phyloP scores from a whole-genome alignment of 2,797 vertebrate genomes.

The Distichodus sexfasciatus region DNA sequence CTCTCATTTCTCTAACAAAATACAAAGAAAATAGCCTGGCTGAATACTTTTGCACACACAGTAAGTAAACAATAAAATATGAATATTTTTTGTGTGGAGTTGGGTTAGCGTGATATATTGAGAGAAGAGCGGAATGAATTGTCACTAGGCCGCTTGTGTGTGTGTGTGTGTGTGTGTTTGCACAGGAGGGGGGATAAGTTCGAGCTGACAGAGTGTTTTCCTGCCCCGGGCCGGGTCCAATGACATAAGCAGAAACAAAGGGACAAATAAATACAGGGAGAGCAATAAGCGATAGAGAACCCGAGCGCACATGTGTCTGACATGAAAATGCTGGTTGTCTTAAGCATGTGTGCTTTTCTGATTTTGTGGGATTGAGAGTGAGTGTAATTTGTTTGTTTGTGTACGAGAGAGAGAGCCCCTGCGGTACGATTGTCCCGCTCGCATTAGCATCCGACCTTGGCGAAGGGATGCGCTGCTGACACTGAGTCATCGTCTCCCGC shows the following conservation, averaged over 20 bases:
- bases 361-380: not conserved
- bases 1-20: no score
- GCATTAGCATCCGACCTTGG: constrained; percentile 55
- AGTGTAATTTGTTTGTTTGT: not conserved
- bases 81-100: no score
- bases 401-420: constrained; percentile 9
- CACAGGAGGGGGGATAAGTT: no score
- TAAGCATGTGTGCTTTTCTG: not conserved
- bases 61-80: no score
- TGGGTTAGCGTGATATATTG: no score
- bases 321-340: not conserved
- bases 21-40: no score
- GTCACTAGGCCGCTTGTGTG: constrained; percentile 20
- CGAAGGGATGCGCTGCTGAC: constrained; percentile 34
- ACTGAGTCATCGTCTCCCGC: constrained; percentile 40
- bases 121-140: constrained; percentile 41
- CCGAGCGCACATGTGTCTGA: not conserved
- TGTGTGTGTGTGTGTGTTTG: no score
- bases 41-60: no score
- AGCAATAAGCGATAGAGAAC: not conserved
- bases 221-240: constrained; percentile 3
- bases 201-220: constrained; percentile 49
- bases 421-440: constrained; percentile 28
- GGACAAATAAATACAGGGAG: not conserved
- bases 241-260: constrained; percentile 33